A percentile compares a stretch with the other conserved stretches of the same genome.
phyloP scores from a whole-genome alignment of 2,113 vertebrate species.

The Camelus dromedarius region DNA sequence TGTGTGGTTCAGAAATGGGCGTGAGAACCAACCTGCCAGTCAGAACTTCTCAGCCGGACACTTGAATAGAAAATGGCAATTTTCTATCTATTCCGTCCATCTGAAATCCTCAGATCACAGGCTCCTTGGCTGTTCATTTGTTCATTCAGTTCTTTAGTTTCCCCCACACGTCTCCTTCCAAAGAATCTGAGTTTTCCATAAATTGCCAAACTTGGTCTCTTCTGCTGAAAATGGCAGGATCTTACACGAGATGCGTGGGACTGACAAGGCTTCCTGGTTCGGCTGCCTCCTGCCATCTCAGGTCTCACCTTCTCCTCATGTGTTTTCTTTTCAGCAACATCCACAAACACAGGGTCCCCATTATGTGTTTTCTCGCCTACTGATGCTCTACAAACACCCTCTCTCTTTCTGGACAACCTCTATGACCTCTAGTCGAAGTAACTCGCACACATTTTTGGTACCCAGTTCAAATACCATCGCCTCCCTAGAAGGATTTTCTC shows the following conservation, averaged over 20 bases:
- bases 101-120: not conserved
- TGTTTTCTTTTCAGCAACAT: not conserved
- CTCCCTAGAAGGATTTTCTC: not conserved
- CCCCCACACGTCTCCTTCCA: not conserved
- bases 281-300: rapidly evolving
- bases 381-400: rapidly evolving
- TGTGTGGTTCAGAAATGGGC: not conserved
- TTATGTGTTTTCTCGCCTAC: rapidly evolving
- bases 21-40: not conserved
- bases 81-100: not conserved
- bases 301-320: rapidly evolving
- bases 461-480: not conserved
- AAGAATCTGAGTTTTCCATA: not conserved
- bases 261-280: rapidly evolving
- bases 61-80: not conserved
- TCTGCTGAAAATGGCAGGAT: no score
- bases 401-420: no score
- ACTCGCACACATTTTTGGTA: no score
- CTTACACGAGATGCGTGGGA: not conserved
- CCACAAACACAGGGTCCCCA: rapidly evolving
- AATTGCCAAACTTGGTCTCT: not conserved
- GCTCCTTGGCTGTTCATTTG: not conserved
- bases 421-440: no score
- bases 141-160: not conserved
- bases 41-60: not conserved